These are phyloP conservation scores for Phenganax stokvisi DNA, from an alignment of 92 coral and sea anemone species.

Conservation along the genomic window DNA sequence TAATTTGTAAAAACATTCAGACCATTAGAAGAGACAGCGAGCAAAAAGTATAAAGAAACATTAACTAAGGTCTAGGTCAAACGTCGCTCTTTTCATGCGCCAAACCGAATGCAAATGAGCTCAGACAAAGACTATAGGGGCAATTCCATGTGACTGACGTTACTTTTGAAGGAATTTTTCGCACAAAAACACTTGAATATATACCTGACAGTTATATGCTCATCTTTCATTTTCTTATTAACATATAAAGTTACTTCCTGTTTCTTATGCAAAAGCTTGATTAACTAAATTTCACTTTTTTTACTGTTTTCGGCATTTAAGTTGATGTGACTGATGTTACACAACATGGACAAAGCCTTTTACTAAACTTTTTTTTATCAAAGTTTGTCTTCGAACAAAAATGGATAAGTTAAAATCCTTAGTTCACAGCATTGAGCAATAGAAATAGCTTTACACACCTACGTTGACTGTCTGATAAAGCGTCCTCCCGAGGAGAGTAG, in stretches of 20 bases:
- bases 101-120: too few species aligned
- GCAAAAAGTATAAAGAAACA: too few species aligned
- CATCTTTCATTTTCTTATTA: slow-evolving; percentile 35
- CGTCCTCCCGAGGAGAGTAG: slow-evolving; percentile 33
- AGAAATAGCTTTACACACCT: slow-evolving; percentile 23
- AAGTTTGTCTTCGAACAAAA: neutral
- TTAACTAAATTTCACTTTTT: slow-evolving; percentile 23
- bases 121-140: too few species aligned
- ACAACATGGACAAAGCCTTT: neutral
- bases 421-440: slow-evolving; percentile 28
- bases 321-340: slow-evolving; percentile 40
- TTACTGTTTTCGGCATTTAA: slow-evolving; percentile 39
- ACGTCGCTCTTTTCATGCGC: too few species aligned
- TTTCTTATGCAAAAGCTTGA: neutral
- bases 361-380: too few species aligned
- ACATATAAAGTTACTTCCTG: neutral
- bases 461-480: slow-evolving; percentile 39
- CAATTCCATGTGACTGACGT: too few species aligned
- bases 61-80: too few species aligned
- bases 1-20: too few species aligned
- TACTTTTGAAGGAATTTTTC: slow-evolving; percentile 16
- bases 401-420: slow-evolving; percentile 34
- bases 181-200: slow-evolving; percentile 10
- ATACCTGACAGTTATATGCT: slow-evolving; percentile 35
- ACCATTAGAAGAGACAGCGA: too few species aligned